Evolutionary conservation across 1,140 invertebrate genomes (phyloP).

Genomic region (Drosophila tsacasi): DNA sequence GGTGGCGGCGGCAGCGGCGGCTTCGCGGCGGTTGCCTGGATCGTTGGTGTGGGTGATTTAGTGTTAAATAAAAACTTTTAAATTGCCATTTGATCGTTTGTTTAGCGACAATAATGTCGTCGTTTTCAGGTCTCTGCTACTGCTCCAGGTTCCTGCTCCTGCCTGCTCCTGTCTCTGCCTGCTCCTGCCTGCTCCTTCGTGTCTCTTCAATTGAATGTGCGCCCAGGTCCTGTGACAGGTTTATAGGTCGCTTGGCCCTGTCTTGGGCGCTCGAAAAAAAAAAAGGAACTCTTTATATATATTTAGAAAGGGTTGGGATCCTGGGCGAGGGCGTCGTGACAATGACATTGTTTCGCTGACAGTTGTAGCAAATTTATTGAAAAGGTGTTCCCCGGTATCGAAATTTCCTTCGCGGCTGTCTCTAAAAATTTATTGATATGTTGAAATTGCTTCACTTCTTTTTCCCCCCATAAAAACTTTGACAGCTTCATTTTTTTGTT

Average conservation of each 20-base stretch:
- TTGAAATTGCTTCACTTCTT: slow-evolving; percentile 70
- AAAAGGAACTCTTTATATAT: not conserved
- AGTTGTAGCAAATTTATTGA: slow-evolving; percentile 84
- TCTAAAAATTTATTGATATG: slow-evolving; percentile 82
- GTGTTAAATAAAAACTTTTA: slow-evolving; percentile 85
- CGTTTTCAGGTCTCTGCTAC: slow-evolving; percentile 41
- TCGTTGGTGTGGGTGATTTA: slow-evolving; percentile 80
- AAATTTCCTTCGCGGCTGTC: slow-evolving; percentile 3
- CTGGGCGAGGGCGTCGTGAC: slow-evolving; percentile 62
- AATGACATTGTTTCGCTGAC: slow-evolving; percentile 84
- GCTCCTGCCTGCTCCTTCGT: not conserved
- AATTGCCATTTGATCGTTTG: slow-evolving; percentile 85
- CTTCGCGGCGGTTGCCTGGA: slow-evolving; percentile 31
- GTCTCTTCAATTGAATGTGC: slow-evolving; percentile 56
- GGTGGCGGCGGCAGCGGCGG: slow-evolving; percentile 39
- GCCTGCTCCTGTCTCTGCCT: not conserved
- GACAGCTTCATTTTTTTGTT: slow-evolving; percentile 73
- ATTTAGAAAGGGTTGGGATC: slow-evolving; percentile 14
- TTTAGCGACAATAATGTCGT: slow-evolving; percentile 85
- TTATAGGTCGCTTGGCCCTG: slow-evolving; percentile 71
- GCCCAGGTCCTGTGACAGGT: slow-evolving; percentile 67
- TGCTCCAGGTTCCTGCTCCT: slow-evolving; percentile 1
- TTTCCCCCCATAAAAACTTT: slow-evolving; percentile 69
- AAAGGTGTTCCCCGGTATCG: slow-evolving; percentile 69
- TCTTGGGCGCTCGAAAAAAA: not conserved